These are phyloP conservation scores for Cryptoblepharus egeriae DNA, from an alignment of 2,797 vertebrate genomes.

Conservation along the genomic window DNA sequence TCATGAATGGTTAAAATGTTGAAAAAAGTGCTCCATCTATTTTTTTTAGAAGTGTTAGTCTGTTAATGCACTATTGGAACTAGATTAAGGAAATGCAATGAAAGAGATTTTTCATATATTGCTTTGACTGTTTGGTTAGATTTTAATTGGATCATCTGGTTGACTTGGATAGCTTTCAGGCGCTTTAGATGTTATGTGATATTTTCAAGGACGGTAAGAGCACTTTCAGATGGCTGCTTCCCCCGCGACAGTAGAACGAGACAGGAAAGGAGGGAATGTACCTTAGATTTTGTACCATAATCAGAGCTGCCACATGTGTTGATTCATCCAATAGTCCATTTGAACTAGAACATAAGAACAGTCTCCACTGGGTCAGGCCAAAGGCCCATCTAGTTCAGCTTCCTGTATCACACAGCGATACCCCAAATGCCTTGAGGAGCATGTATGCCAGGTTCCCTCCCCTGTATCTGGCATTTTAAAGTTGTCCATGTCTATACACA, in stretches of 20 bases:
- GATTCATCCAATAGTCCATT: background rate
- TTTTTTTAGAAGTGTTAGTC: constrained; percentile 17
- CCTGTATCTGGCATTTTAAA: too few relatives aligned
- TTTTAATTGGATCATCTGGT: constrained; percentile 45
- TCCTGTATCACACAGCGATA: too few relatives aligned
- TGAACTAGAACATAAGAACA: background rate
- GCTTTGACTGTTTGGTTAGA: constrained; percentile 23
- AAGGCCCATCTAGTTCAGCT: too few relatives aligned
- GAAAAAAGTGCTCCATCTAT: background rate
- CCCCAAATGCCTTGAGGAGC: too few relatives aligned
- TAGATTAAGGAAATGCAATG: constrained; percentile 8
- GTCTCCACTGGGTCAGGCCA: too few relatives aligned
- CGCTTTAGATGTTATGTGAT: constrained; percentile 31
- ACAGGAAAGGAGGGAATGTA: constrained; percentile 16
- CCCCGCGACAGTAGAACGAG: constrained; percentile 2
- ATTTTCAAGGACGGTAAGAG: constrained; percentile 29
- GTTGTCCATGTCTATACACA: too few relatives aligned
- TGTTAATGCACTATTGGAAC: background rate
- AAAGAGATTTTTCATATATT: constrained; percentile 22
- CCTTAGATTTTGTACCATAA: background rate
- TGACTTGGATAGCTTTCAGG: constrained; percentile 31
- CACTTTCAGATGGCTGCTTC: constrained; percentile 32
- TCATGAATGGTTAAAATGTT: constrained; percentile 21
- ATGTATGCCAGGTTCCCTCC: too few relatives aligned
- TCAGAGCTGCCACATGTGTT: background rate